Evolutionary conservation across 2,797 vertebrate species (phyloP), one percentile per base, ranked within the genome.

Genomic region (Poecilia wingei): DNA sequence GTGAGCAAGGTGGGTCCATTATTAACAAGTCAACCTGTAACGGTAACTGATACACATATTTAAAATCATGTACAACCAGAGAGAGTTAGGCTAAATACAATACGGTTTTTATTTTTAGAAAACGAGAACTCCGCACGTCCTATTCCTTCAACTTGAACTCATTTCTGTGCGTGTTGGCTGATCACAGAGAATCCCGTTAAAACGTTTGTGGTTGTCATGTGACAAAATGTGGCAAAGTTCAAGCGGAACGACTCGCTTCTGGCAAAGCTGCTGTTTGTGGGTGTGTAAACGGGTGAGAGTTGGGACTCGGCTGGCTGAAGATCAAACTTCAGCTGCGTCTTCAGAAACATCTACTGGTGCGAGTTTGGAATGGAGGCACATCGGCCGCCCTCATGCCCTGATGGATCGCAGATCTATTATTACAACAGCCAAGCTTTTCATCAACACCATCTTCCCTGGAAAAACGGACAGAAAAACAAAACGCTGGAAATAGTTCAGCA

Each of bases 261-360:
- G 13, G 68, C 33, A 2, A n/a, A 76, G 45, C 3, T 22, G 39
- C 31, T 68, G 49, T 70, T 49, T 70, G 64, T 77, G 75, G 61
- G 25, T 45, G 13, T 74, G n/a, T 64, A 69, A 72, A 49, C 20
- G 10, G 12, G 18, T 33, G 72, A 22, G 12, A 22, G 31, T 20
- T 57, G 33, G 73, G 10, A 41, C 77, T 83, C 53, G 74, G 72
- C 80, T 87, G 77, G 64, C 64, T 3, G 39, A 36, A 59, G 55
- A 80, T 82, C 33, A 36, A 43, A 84, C 68, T 69, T 78, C 12
- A 71, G 64, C 82, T 87, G 74, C 91, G 82, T 81, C 79, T 72
- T 82, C 87, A 87, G 90, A 91, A 91, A 76, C 86, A 87, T 88
- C 82, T 86, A 85, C 85, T 75, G 59, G 33, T 75, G 53, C 68